Evolutionary conservation across 2,888 invertebrate species (phyloP), one percentile per base, ranked within the genome.

Genomic region (Unio delphinus): DNA sequence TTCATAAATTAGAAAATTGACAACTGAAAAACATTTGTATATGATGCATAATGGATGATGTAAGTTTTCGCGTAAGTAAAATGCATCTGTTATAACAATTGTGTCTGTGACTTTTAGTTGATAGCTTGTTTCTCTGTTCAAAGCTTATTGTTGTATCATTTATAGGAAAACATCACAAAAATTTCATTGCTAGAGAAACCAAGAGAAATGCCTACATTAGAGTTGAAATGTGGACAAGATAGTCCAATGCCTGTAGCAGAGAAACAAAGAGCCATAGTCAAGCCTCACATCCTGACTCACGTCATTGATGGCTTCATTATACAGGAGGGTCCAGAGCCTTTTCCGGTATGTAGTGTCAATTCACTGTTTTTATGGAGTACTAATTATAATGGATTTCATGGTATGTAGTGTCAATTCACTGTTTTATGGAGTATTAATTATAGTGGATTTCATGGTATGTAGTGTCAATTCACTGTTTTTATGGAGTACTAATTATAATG

Each of bases 301-400:
- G 96, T 98, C 34, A 98, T 98, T 75, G 98, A 97, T 89, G 98
- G 97, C 66, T 98, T 96, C 90, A 95, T 98, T 11, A 98, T 98
- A 80, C 97, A 97, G 89, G 98, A 98, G 91, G 96, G 93, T 88
- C 86, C 88, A 18, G 91, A 91, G 81, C 90, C 90, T 8, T 91
- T 91, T 82, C 91, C 91, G 18, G 90, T 91, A 80, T 87, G 90
- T 87, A 55, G 30, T 23, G 15, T 89, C 90, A 75, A 86, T 26
- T 20, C 20, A 18, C 45, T 30, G 18, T 20, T 20, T 67, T 20
- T 57, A 3, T 61, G 15, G 8, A 18, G 28, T n/a, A 17, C 55
- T 18, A 54, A 55, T 20, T 54, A 55, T 28, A 45, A 6, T 26
- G 11, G 55, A 55, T 23, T 23, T 23, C 23, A 54, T 8, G 45